Evolutionary conservation across 2,113 vertebrate species (phyloP).

Genomic region (Orcinus orca): DNA sequence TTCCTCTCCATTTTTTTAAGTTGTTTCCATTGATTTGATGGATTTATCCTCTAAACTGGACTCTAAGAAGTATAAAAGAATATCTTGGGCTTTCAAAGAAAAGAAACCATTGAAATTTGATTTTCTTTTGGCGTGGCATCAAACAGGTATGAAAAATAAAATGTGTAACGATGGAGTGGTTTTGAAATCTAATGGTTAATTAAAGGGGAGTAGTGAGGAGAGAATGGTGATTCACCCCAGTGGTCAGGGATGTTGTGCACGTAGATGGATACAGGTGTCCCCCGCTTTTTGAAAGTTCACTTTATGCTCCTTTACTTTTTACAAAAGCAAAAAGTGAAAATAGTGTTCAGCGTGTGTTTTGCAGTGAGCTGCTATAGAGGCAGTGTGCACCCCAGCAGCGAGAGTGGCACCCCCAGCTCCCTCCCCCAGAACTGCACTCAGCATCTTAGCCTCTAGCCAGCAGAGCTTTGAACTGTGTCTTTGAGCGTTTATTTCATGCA

Average conservation of each 20-base stretch:
- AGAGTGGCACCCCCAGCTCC: not conserved
- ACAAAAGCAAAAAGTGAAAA: not conserved
- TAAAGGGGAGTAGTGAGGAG: not conserved
- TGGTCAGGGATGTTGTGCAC: not conserved
- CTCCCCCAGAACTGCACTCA: not conserved
- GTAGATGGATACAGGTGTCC: accelerated
- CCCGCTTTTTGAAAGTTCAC: not conserved
- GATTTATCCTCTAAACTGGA: conserved; percentile 84
- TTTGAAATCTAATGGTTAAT: not conserved
- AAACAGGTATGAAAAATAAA: conserved; percentile 81
- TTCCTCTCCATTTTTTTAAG: conserved; percentile 76
- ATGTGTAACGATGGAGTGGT: not conserved
- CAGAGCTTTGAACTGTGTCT: not conserved
- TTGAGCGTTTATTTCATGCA: not conserved
- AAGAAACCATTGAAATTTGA: conserved; percentile 88
- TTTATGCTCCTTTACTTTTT: not conserved
- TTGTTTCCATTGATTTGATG: conserved; percentile 88
- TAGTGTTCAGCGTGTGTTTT: not conserved
- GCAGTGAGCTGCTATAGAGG: accelerated
- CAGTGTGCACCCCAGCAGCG: not conserved
- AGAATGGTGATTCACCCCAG: not conserved
- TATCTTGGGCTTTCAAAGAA: conserved; percentile 89
- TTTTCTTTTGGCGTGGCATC: conserved; percentile 88
- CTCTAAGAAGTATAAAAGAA: conserved; percentile 86
- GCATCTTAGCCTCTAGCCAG: accelerated